Base-by-base conservation (phyloP, 1,140 invertebrate genomes). In the Caenorhabditis briggsae region DNA sequence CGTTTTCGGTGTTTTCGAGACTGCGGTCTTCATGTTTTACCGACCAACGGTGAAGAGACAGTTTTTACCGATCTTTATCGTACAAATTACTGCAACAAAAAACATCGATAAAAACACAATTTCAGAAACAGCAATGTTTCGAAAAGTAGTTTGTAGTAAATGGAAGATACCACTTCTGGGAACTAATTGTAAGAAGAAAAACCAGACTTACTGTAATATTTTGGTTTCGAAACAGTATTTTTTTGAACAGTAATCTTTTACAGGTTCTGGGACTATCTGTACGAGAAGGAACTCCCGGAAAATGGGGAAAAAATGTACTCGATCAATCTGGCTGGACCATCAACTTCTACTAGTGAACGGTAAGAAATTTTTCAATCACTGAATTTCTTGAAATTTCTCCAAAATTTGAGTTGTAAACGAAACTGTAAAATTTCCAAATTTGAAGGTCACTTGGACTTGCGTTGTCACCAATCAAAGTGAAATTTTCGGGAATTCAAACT, bases 241-340 rank as follows among this genome's bases (percentile, higher is more conserved):
- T 53, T 53, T 2, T 5, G 1, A 11, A 53, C 11, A 53, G 16
- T 11, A 11, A 2, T 11, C 1, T 59, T 59, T 65, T 64, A 14
- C 61, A 65, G 65, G 46, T 74, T 78, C 46, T 78, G 70, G 70
- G 70, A 78, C 20, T 78, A 78, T 23, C 9, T 78, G 8, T 78
- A 78, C 20, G 46, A 48, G 2, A 78, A 78, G 23, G 70, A 78
- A 23, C 12, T 50, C 7, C 33, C 33, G 33, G n/a, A 11, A 50
- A 23, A 61, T 12, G 14, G 14, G 9, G n/a, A 25, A 11, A 20
- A 8, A 11, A 23, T 50, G 11, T 50, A 78, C 53, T 33, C 46
- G 7, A 65, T 65, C 25, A 33, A 25, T 16, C 11, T 50, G 18
- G 43, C 48, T 14, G n/a, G 14, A 8, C 70, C 70, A 12, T 50